phyloP scores from a whole-genome alignment of 2,113 vertebrate species.

The Cynocephalus volans region DNA sequence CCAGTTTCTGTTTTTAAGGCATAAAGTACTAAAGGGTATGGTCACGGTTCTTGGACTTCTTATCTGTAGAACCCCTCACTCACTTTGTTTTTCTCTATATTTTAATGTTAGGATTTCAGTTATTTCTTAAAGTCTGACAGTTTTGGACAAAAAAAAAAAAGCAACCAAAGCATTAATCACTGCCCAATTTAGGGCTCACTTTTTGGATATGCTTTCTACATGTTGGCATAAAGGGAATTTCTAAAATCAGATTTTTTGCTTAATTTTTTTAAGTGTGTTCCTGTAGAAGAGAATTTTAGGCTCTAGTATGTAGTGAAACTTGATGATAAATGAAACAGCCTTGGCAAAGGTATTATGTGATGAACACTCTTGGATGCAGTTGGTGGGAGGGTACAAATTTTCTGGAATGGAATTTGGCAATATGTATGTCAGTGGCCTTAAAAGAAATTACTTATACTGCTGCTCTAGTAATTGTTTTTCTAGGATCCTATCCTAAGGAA shows the following conservation, averaged over 20 bases:
- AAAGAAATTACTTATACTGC: constrained; percentile 7
- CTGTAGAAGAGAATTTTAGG: not conserved
- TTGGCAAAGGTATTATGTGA: not conserved
- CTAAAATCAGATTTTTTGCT: constrained; percentile 8
- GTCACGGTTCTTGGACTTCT: not conserved
- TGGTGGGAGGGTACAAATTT: not conserved
- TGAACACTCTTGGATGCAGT: not conserved
- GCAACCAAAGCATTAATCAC: constrained; percentile 29
- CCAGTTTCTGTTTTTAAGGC: constrained; percentile 38
- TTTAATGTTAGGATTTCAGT: constrained; percentile 58
- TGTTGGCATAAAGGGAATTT: constrained; percentile 32
- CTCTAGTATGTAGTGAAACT: not conserved
- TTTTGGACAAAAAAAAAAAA: not conserved
- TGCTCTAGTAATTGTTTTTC: constrained; percentile 23
- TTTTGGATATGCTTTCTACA: constrained; percentile 24
- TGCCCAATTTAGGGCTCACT: not conserved
- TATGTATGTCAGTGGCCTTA: not conserved
- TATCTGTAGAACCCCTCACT: not conserved
- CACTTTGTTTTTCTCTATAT: not conserved
- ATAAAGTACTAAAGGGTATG: constrained; percentile 41
- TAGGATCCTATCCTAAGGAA: not conserved
- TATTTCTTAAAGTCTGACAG: constrained; percentile 16
- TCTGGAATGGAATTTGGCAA: constrained; percentile 28
- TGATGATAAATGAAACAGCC: not conserved
- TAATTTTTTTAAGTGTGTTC: constrained; percentile 8